Evolutionary conservation across 2,797 vertebrate genomes (phyloP), one percentile per base, ranked within the genome.

Genomic region (Neosilurus mollespiculum): DNA sequence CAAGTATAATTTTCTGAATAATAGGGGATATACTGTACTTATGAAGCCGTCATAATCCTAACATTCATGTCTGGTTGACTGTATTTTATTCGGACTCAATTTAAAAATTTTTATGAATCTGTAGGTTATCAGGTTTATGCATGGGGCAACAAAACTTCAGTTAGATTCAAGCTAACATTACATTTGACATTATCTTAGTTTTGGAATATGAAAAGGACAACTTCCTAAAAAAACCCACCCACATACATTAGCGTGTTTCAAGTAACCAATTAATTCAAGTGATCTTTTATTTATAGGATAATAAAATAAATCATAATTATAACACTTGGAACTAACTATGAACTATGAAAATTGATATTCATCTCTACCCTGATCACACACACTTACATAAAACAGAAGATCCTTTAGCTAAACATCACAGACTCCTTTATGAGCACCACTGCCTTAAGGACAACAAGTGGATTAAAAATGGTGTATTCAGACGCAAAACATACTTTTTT

Each of bases 401-500:
- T 51, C 15, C 14, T 26, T 24, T 34, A 15, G 51, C n/a, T 54
- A 54, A 26, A 26, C 12, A 16, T 54, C n/a, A 12, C 15, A 34
- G 53, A 26, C 37, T 9, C 37, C 4, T 10, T 53, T 78, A 2
- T 65, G 16, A 78, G 61, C 61, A 53, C 49, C 49, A 51, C 37
- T 26, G 61, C 16, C 43, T 24, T 51, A 51, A 64, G 75, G 16
- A 37, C 18, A 59, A 43, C 30, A 9, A 62, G 26, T 1, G 2
- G 24, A 30, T 78, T 37, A 49, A 34, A 77, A 70, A 78, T 26
- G 34, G 24, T 0, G 4, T 64, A 18, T 82, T 56, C 30, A 64
- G 26, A 22, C 3, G 0, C 65, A 80, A 43, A 83, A 84, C 43
- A 22, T 70, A 9, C 34, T 70, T 78, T 70, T 71, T 69, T 71